Percentiles rank a stretch among this genome's conserved stretches.
phyloP scores from a whole-genome alignment of 92 coral and sea anemone genomes.

The Zoanthus sociatus region DNA sequence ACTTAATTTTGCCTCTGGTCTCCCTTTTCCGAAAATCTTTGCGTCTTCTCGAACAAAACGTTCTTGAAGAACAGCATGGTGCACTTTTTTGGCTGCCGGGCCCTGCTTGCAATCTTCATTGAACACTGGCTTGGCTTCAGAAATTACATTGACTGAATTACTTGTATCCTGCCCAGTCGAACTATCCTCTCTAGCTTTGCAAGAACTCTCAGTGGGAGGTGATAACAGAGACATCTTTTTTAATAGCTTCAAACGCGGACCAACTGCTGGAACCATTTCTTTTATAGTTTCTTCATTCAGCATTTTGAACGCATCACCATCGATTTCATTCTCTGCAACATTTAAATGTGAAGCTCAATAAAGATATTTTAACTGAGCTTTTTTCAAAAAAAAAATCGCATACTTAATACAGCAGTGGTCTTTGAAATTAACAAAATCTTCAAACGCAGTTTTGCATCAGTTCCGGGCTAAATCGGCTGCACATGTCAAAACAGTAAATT shows the following conservation, averaged over 20 bases:
- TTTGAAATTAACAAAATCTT: no score
- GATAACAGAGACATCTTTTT: slow-evolving; percentile 38
- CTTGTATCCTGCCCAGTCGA: slow-evolving; percentile 1
- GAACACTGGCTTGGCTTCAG: neutral
- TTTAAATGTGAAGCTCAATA: neutral
- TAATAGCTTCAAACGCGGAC: slow-evolving; percentile 46
- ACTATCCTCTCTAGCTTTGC: neutral
- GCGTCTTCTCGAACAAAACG: neutral
- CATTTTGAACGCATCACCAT: slow-evolving; percentile 56
- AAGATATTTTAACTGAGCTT: neutral
- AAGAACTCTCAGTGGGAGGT: neutral
- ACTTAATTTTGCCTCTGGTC: slow-evolving; percentile 43
- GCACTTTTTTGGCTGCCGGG: neutral
- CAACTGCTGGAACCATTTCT: slow-evolving; percentile 58
- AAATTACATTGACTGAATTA: neutral
- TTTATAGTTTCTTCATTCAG: slow-evolving; percentile 50
- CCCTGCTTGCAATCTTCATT: slow-evolving; percentile 3
- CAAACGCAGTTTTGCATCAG: no score
- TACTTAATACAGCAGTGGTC: no score
- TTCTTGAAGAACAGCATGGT: neutral
- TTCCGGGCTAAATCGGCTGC: no score
- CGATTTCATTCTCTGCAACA: slow-evolving; percentile 60
- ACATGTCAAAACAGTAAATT: no score
- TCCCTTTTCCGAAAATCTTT: neutral
- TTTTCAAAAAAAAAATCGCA: no score